Evolutionary conservation across 2,888 invertebrate species (phyloP).

Genomic region (Cotesia congregata): DNA sequence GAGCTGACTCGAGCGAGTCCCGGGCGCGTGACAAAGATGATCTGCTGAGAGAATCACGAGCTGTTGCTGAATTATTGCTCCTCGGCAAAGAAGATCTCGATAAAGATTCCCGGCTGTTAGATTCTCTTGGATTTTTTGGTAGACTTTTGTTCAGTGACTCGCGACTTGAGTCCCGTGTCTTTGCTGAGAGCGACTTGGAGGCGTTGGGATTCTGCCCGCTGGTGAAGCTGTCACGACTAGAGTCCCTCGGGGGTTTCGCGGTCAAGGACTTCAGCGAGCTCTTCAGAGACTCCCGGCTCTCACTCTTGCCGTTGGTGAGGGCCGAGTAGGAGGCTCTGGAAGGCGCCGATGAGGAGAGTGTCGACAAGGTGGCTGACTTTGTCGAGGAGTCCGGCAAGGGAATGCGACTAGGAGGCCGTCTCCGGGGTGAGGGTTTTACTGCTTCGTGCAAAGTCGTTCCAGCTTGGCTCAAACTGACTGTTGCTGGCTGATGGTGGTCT

Average conservation of each 20-base stretch:
- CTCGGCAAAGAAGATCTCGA: constrained; percentile 62
- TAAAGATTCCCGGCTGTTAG: constrained; percentile 59
- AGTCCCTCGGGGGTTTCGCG: constrained; percentile 59
- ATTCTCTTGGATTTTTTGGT: constrained; percentile 58
- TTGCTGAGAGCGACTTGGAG: constrained; percentile 48
- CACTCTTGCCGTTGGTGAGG: constrained; percentile 66
- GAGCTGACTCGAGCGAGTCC: constrained; percentile 62
- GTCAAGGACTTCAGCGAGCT: constrained; percentile 66
- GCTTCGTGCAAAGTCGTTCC: constrained; percentile 43
- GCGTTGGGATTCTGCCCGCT: constrained; percentile 44
- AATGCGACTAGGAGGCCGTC: constrained; percentile 81
- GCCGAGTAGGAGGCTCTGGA: constrained; percentile 75
- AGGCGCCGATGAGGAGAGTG: constrained; percentile 70
- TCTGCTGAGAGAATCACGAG: constrained; percentile 65
- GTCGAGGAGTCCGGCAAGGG: constrained; percentile 74
- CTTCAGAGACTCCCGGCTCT: constrained; percentile 57
- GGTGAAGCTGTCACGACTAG: constrained; percentile 61
- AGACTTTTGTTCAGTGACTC: constrained; percentile 65
- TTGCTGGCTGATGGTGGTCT: constrained; percentile 70
- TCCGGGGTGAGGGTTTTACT: constrained; percentile 68
- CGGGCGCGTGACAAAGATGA: constrained; percentile 65
- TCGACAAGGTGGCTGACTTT: constrained; percentile 73
- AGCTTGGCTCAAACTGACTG: neutral
- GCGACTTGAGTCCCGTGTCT: constrained; percentile 61
- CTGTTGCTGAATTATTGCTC: constrained; percentile 58